Base-by-base conservation (phyloP, 2,888 invertebrate genomes). In the Melangyna quadrimaculata region DNA sequence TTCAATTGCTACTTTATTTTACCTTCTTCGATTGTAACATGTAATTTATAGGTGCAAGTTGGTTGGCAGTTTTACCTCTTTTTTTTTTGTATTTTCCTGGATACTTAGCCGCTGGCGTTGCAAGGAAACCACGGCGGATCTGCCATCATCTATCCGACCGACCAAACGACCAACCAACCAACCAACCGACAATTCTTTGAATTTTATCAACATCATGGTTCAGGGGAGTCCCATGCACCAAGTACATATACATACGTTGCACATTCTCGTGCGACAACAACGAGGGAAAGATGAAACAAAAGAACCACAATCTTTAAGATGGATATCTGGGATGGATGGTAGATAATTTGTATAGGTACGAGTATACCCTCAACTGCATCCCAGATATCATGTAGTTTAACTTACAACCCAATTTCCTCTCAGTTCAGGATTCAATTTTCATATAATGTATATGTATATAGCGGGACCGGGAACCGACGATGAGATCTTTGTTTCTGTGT, bases 1-100 rank as follows among this genome's bases (percentile, higher is more conserved):
- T 81, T 78, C 86, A 86, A 81, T 78, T 78, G 81, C 86, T 86
- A 80, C 86, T 70, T 80, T 63, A 86, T 86, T 86, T 73, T 81
- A 72, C 59, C 80, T 73, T 73, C 80, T 73, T 77, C 77, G 72
- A 79, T 83, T 83, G 83, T 65, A 78, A 70, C 65, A 40, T 19
- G 70, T 80, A 86, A 86, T 86, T 86, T 73, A 81, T 78, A 73
- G 72, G 77, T 81, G 73, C 73, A 80, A 73, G 57, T 53, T 70
- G 48, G 72, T 75, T 48, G 65, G 61, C 22, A n/a, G 63, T 48
- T 74, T 43, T 74, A 65, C 55, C 35, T 61, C 19, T 32, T 65
- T 57, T 55, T n/a, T n/a, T n/a, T n/a, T n/a, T n/a, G n/a, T n/a
- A n/a, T n/a, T n/a, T 65, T 35, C 40, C 55, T 32, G 27, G 48